Evolutionary conservation across 2,797 vertebrate genomes (phyloP).

Genomic region (Ataeniobius toweri): DNA sequence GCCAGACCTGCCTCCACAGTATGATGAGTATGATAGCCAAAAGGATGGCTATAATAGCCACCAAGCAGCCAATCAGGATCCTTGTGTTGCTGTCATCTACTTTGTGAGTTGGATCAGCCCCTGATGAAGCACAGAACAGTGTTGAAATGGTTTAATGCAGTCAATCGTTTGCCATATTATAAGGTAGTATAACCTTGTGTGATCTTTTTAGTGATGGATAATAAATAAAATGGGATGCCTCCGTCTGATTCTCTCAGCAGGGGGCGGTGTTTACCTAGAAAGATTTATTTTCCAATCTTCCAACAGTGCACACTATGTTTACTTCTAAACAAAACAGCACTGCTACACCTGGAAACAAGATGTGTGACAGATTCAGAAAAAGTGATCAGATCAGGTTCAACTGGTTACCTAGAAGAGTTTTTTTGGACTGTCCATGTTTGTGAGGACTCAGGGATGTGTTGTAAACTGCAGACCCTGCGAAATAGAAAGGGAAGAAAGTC

Average conservation of each 20-base stretch:
- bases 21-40: conserved; percentile 95
- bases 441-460: conserved; percentile 87
- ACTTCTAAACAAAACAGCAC: background rate
- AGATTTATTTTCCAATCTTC: background rate
- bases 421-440: conserved; percentile 82
- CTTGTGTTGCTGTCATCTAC: conserved; percentile 94
- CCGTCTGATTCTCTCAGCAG: conserved; percentile 50
- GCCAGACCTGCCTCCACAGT: conserved; percentile 97
- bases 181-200: background rate
- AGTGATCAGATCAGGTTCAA: background rate
- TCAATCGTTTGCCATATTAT: background rate
- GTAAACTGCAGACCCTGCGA: conserved; percentile 91
- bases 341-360: background rate
- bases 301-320: background rate
- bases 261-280: conserved; percentile 59
- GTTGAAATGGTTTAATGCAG: conserved; percentile 6
- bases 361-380: background rate
- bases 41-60: conserved; percentile 95
- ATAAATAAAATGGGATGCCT: conserved; percentile 3
- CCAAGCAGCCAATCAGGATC: conserved; percentile 94
- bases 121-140: conserved; percentile 45
- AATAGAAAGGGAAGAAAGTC: background rate
- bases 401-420: conserved; percentile 61
- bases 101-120: conserved; percentile 91
- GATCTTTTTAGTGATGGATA: background rate